A percentile compares a stretch with the other conserved stretches of the same genome.
These are phyloP conservation scores for Phallusia fumigata DNA, from an alignment of 23 tunicate genomes.

Conservation along the genomic window DNA sequence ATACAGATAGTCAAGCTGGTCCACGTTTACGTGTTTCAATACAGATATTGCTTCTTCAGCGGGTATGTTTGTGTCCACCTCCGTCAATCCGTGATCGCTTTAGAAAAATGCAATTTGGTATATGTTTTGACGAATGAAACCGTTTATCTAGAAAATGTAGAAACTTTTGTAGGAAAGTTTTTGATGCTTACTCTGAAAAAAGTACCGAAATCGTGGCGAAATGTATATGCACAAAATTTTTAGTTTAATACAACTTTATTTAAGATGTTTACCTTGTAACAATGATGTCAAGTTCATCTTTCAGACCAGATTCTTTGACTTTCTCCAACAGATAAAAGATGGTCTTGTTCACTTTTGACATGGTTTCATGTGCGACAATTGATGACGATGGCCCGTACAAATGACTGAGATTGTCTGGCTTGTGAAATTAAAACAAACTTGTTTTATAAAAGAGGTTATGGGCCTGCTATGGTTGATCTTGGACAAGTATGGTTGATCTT, in stretches of 20 bases:
- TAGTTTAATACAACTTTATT: neutral
- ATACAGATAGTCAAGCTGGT: conserved; percentile 44
- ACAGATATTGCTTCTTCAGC: conserved; percentile 57
- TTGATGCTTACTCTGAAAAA: too few relatives aligned
- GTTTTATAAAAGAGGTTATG: too few relatives aligned
- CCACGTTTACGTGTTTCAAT: conserved; percentile 32
- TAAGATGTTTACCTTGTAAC: conserved; percentile 43
- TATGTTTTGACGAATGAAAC: too few relatives aligned
- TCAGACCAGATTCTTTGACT: conserved; percentile 33
- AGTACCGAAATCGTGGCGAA: too few relatives aligned
- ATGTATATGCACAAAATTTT: too few relatives aligned
- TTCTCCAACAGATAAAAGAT: conserved; percentile 50
- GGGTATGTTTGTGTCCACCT: conserved; percentile 35
- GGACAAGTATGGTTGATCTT: too few relatives aligned
- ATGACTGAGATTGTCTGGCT: conserved; percentile 72
- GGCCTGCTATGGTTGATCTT: too few relatives aligned
- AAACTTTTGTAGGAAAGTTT: too few relatives aligned
- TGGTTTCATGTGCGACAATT: conserved; percentile 14
- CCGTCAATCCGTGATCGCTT: conserved; percentile 77
- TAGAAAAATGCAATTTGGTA: neutral
- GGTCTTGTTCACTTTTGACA: conserved; percentile 61
- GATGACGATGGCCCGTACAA: conserved; percentile 54
- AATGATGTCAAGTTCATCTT: conserved; percentile 60
- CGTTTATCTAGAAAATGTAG: too few relatives aligned
- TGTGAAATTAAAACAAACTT: neutral